Base-by-base conservation (phyloP, 2,888 invertebrate species). In the Biston betularia region DNA sequence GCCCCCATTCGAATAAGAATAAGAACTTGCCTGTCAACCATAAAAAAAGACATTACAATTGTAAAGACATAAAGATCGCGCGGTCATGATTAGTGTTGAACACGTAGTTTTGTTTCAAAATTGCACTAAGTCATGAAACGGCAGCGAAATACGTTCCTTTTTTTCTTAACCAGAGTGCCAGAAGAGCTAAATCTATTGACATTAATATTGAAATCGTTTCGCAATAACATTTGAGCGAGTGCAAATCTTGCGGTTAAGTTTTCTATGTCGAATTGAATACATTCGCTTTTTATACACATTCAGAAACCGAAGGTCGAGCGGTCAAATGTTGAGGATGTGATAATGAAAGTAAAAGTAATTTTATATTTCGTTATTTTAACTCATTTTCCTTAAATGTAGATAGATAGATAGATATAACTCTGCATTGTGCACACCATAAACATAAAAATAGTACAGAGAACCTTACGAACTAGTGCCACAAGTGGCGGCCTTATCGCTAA, bases 201-300 rank as follows among this genome's bases (percentile, higher is more conserved):
- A 62, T 54, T 35, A 62, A 63, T 73, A 62, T 56, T 56, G 52
- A 65, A 61, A 65, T 65, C 45, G 45, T 70, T 53, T 64, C 64
- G 71, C 63, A 69, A 74, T 53, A 33, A 63, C 45, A 55, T 59
- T 54, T 44, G 45, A 72, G 68, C 57, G 68, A 74, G 71, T 71
- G 72, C 70, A 56, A 55, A 45, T 62, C 52, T 68, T 66, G 72
- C 50, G 61, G 71, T 73, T 69, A 64, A 45, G 40, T 62, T 68
- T 63, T 69, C 59, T 64, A 65, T 60, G 69, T 52, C 68, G 49
- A 68, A 71, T 71, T 69, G 64, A 67, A 63, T 56, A 68, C 70
- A 53, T 69, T 72, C 65, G 58, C 66, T 65, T 65, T 67, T 63
- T 63, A 67, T 53, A 15, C 45, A 49, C 59, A 65, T 59, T 59